These are phyloP conservation scores for Mizuhopecten yessoensis DNA, from an alignment of 1,140 invertebrate genomes.

Conservation along the genomic window DNA sequence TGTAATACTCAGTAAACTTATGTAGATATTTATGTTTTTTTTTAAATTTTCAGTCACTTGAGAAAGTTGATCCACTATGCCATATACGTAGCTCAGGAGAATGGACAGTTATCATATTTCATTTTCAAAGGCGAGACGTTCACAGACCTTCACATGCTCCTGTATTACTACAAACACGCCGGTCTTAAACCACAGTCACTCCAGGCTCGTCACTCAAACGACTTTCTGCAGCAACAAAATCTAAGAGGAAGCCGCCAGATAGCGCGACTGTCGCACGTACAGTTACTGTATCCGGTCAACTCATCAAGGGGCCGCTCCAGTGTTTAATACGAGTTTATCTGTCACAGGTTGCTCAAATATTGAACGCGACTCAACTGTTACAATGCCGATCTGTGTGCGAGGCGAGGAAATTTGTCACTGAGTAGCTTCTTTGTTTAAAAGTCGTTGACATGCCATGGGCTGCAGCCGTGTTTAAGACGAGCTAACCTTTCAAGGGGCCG, in stretches of 20 bases:
- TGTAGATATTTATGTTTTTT: too few species aligned
- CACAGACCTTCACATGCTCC: neutral
- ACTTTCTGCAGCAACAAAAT: neutral
- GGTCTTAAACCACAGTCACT: neutral
- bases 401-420: too few species aligned
- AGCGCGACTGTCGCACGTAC: neutral
- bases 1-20: too few species aligned
- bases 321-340: neutral
- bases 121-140: constrained; percentile 25
- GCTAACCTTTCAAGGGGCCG: too few species aligned
- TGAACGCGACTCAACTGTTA: too few species aligned
- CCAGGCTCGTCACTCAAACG: neutral
- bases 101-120: neutral
- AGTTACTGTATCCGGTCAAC: neutral
- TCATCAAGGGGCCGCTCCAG: neutral
- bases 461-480: too few species aligned
- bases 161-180: neutral
- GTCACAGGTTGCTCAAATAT: too few species aligned
- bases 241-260: neutral
- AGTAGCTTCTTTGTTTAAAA: too few species aligned
- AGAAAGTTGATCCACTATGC: neutral
- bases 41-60: constrained; percentile 4
- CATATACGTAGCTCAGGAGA: neutral
- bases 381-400: too few species aligned
- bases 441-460: too few species aligned